Evolutionary conservation across 1,140 invertebrate genomes (phyloP).

Genomic region (Hestina assimilis): DNA sequence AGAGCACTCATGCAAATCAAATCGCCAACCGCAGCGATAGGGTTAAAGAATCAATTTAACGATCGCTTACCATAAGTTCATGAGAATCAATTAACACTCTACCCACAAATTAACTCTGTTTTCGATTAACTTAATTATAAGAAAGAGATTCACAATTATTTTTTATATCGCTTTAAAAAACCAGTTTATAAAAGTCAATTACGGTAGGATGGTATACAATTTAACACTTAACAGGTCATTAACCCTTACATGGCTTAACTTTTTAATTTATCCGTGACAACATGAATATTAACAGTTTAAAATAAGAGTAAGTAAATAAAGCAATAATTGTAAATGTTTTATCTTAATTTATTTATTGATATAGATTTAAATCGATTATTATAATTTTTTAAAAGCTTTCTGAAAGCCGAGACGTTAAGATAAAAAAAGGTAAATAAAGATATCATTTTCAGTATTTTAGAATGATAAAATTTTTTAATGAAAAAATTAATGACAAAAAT

Average conservation of each 20-base stretch:
- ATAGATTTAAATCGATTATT: too few species aligned
- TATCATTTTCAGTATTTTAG: too few species aligned
- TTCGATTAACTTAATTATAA: conserved; percentile 27
- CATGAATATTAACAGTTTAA: not conserved
- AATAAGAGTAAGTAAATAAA: conserved; percentile 7
- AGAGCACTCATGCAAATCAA: too few species aligned
- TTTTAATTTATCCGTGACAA: conserved; percentile 1
- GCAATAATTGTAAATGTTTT: conserved; percentile 7
- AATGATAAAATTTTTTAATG: too few species aligned
- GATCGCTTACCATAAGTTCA: conserved; percentile 8
- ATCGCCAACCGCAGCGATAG: not conserved
- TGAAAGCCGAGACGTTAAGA: not conserved
- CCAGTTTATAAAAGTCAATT: conserved; percentile 15
- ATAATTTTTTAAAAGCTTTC: not conserved
- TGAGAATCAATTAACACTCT: conserved; percentile 24
- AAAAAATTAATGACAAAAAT: too few species aligned
- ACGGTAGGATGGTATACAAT: conserved; percentile 2
- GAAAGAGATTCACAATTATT: conserved; percentile 19
- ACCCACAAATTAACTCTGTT: conserved; percentile 16
- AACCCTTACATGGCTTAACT: not conserved
- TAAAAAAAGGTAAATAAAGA: too few species aligned
- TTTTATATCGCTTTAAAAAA: conserved; percentile 19
- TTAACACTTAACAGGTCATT: conserved; percentile 1
- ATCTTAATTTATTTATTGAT: not conserved
- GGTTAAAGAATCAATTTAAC: conserved; percentile 9